Evolutionary conservation across 1,140 invertebrate species (phyloP), one percentile per base, ranked within the genome.

Genomic region (Camponotus floridanus): DNA sequence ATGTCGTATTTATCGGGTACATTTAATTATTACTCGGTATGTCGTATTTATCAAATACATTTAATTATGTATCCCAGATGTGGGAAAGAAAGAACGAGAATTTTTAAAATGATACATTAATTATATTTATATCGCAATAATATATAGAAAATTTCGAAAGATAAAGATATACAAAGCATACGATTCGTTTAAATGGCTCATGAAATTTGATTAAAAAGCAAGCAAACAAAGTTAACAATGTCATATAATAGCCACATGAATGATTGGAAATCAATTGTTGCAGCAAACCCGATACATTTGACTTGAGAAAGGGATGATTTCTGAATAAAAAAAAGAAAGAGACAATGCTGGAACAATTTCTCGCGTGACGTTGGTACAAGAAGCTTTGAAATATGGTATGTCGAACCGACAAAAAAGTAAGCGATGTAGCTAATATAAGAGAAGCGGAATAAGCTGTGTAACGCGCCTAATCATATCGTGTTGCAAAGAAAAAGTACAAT

Each of bases 381-480:
- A 81, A 71, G 11, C 13, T 39, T 18, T 55, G 76, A 80, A 80
- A 80, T 68, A 68, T 80, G 15, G 8, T 13, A 39, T n/a, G 62
- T 18, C 18, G 45, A 68, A 13, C 26, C 3, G 13, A 45, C 9
- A 48, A 70, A 80, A 57, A 80, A 57, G 15, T 67, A 57, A 70
- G 33, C 9, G 5, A 26, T 42, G 55, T 31, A 80, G 45, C 33
- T 39, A 55, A 80, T 39, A 57, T 11, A 65, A 55, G 8, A 18
- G 33, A 78, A 13, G 4, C 74, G 39, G 21, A 70, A 11, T 51
- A 78, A n/a, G 36, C 9, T 21, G 64, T 15, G 15, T 36, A 70
- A 78, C 67, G 21, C 11, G n/a, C 42, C 31, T 80, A 70, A 70
- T 80, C 65, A 80, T 70, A 70, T 70, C 36, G 36, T 18, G 45